phyloP scores from a whole-genome alignment of 2,888 invertebrate genomes.

The Epinotia brunnichana region DNA sequence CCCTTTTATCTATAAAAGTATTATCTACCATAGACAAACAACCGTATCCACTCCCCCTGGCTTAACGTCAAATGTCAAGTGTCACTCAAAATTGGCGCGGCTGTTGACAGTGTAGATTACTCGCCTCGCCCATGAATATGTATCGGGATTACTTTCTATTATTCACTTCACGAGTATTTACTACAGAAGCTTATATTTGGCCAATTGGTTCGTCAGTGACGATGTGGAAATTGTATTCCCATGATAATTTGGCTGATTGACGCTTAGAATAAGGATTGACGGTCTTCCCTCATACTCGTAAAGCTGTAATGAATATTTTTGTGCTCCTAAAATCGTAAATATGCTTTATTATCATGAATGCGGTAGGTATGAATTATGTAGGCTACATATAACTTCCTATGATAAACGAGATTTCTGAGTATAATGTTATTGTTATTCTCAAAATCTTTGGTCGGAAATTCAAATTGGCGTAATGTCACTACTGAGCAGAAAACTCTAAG shows the following conservation, averaged over 20 bases:
- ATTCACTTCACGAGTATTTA: slow-evolving; percentile 25
- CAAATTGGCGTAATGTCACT: no score
- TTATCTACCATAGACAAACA: slow-evolving; percentile 4
- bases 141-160: slow-evolving; percentile 30
- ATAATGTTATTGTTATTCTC: no score
- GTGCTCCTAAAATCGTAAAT: no score
- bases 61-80: slow-evolving; percentile 77
- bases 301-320: no score
- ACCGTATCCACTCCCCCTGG: slow-evolving; percentile 58
- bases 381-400: no score
- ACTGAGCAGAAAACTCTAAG: no score
- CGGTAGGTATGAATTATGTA: no score
- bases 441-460: no score
- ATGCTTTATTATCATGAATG: no score
- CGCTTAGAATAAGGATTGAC: no score
- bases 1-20: no score
- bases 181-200: slow-evolving; percentile 22
- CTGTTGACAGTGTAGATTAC: slow-evolving; percentile 75
- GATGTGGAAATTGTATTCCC: slow-evolving; percentile 22
- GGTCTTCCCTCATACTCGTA: not conserved
- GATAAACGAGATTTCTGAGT: no score
- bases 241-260: slow-evolving; percentile 12
- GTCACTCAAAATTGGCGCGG: slow-evolving; percentile 73
- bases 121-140: slow-evolving; percentile 40
- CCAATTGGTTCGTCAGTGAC: slow-evolving; percentile 5